Base-by-base conservation (phyloP, 2,888 invertebrate species). In the Lasiommata megera region DNA sequence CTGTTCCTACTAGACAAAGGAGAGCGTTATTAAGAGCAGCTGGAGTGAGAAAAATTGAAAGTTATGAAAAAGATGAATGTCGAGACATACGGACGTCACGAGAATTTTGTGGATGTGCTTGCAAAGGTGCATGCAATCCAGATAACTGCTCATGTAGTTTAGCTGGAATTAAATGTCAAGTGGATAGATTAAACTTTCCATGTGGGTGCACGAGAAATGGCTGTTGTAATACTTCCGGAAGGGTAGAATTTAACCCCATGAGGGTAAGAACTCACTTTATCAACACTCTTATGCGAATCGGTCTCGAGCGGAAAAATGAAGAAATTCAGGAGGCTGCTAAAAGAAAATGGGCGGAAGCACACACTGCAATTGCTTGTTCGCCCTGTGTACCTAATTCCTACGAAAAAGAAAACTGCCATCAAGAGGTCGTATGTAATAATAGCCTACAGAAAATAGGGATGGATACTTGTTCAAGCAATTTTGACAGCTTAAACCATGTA, bases 141-240 rank as follows among this genome's bases (percentile, higher is more conserved):
- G 98, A 98, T 72, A 97, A 95, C 17, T 99, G 99, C 82, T 95
- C 96, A 12, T 99, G 99, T 88, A 97, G 97, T 79, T 94, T 96
- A 76, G 96, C 96, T 43, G 98, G 98, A 62, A 99, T 99, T 67
- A 98, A 98, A 91, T 99, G 99, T 82, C 98, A 98, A 93, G 98
- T 99, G 54, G 99, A 99, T 84, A 93, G 99, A 61, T 92, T 97
- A 61, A 97, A 97, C 76, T 99, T 99, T 79, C 99, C 99, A 0
- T 99, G 99, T 82, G 98, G 98, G 9, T 99, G 99, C 84, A 95
- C 96, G 1, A 94, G 97, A 68, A 98, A 98, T 72, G 97, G 97
- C 47, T 99, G 99, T 84, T 95, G 94, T 61, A 99, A 99, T 80
- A 94, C 95, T 0, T 93, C 95, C 44, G 99, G 99, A 3, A 93